phyloP scores from a whole-genome alignment of 2,113 vertebrate species.

The Laticauda laticaudata region DNA sequence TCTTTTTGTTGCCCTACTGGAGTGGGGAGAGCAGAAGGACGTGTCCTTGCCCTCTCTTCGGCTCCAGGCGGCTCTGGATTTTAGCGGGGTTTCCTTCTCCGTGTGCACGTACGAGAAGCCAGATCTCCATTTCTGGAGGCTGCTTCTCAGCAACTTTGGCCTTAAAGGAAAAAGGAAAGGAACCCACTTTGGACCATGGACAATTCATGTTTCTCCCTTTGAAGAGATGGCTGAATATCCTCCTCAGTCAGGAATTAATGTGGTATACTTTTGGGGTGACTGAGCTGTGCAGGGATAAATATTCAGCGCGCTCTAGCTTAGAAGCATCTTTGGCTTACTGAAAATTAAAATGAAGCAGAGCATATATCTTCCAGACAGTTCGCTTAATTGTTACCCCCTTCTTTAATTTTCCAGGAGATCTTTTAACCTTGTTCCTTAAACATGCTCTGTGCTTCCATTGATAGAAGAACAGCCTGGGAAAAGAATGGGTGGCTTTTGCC shows the following conservation, averaged over 20 bases:
- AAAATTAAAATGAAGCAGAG: slow-evolving; percentile 25
- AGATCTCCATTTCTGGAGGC: not conserved
- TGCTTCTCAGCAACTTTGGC: not conserved
- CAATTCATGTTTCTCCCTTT: not conserved
- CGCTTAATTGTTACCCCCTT: slow-evolving; percentile 33
- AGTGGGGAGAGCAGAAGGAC: not conserved
- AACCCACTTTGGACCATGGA: rapidly evolving
- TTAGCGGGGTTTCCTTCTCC: not conserved
- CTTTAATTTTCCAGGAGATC: slow-evolving; percentile 47
- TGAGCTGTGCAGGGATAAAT: not conserved
- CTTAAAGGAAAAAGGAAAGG: not conserved
- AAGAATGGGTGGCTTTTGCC: slow-evolving; percentile 71
- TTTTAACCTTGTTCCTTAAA: slow-evolving; percentile 49
- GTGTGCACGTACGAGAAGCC: not conserved
- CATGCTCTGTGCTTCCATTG: slow-evolving; percentile 71
- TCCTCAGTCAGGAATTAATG: slow-evolving; percentile 30
- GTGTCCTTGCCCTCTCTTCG: rapidly evolving
- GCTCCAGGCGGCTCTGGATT: not conserved
- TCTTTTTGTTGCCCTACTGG: not conserved
- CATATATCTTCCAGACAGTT: slow-evolving; percentile 32
- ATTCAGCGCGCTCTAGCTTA: not conserved
- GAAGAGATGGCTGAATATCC: not conserved
- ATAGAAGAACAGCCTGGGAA: slow-evolving; percentile 71
- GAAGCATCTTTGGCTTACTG: slow-evolving; percentile 24
- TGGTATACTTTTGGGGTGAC: slow-evolving; percentile 29